phyloP scores from a whole-genome alignment of 2,797 vertebrate species.

The Hipposideros larvatus region DNA sequence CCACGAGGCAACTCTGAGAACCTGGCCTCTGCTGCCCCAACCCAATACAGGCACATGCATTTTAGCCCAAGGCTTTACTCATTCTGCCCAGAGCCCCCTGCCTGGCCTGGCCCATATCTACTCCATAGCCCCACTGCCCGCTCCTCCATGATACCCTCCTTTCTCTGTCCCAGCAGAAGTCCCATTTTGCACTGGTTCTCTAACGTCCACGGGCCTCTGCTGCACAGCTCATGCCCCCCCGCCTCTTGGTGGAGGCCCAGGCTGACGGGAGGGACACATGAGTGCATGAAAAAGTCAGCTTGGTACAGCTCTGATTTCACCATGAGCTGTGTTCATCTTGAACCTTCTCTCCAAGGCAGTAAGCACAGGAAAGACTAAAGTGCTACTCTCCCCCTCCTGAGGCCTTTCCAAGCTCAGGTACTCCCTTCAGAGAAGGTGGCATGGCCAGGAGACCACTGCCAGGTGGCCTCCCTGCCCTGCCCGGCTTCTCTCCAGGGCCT shows the following conservation, averaged over 20 bases:
- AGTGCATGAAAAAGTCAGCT: neutral
- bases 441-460: neutral
- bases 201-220: neutral
- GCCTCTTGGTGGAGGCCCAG: neutral
- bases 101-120: neutral
- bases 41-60: rapidly evolving
- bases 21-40: neutral
- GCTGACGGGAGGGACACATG: neutral
- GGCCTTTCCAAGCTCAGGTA: neutral
- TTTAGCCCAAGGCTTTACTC: neutral
- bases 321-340: neutral
- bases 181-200: neutral
- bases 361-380: neutral
- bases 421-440: neutral
- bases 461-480: neutral
- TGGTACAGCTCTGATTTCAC: neutral
- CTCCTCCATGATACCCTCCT: neutral
- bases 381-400: neutral
- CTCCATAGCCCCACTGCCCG: neutral
- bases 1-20: neutral
- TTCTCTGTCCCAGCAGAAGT: neutral
- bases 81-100: neutral
- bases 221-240: neutral
- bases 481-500: neutral
- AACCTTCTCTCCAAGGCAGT: neutral